Evolutionary conservation across 2,113 vertebrate genomes (phyloP), one percentile per base, ranked within the genome.

Genomic region (Daphoenositta chrysoptera): DNA sequence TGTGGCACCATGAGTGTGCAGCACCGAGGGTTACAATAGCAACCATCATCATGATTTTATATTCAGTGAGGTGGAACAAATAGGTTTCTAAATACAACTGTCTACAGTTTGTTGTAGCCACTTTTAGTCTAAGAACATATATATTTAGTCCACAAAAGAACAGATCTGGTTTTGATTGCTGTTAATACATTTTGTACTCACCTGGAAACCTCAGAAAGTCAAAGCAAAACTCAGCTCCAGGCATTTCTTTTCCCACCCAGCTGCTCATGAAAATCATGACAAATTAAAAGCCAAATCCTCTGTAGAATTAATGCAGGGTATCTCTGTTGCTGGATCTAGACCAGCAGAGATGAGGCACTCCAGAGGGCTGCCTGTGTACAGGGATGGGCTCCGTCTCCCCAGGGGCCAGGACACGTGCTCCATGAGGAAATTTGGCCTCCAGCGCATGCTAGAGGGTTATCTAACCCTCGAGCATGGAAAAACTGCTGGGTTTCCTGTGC

Each of bases 401-500:
- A 39, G 26, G 14, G 56, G 15, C 56, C 64, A 78, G 44, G 11
- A 78, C 60, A 9, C 11, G 50, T 1, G 0, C 8, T 63, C 31
- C 4, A 0, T 1, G 0, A 71, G 80, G 65, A 91, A 87, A 91
- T 87, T 31, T 89, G 89, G 60, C 60, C 54, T 83, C 30, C 50
- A 70, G 56, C 20, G 12, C 28, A 83, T 2, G 6, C 54, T 27
- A 42, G 45, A 93, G 80, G 8, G 72, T 92, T 97, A 94, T 96
- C 89, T 84, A 87, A 68, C 27, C 37, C 6, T 1, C 2, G 0
- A 95, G 64, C 27, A 1, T 66, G 83, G 94, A 94, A 94, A 71
- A 93, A 69, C 68, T 47, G n/a, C 68, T 70, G 65, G 33, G 64
- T 93, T 96, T 95, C 87, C 91, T 90, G 80, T 40, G 33, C 89